phyloP scores from a whole-genome alignment of 2,797 vertebrate species.

The Cottoperca gobio region DNA sequence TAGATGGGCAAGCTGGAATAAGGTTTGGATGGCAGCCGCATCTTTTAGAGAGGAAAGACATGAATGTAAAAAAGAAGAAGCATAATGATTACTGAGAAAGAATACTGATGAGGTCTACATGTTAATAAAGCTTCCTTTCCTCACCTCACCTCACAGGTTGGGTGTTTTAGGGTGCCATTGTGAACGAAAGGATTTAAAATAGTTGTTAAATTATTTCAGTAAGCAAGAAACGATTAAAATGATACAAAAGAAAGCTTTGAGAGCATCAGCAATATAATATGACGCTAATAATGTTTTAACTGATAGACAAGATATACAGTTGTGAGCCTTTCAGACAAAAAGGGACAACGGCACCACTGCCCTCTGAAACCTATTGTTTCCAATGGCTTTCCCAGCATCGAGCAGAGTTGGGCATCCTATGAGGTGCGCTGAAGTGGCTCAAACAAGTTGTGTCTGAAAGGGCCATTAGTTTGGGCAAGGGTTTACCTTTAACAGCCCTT shows the following conservation, averaged over 20 bases:
- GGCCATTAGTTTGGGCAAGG: not conserved
- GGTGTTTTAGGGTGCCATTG: not conserved
- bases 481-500: not conserved
- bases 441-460: too few species aligned
- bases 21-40: constrained; percentile 97
- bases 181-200: not conserved
- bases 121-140: not conserved
- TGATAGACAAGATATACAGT: not conserved
- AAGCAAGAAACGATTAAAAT: not conserved
- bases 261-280: not conserved
- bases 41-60: constrained; percentile 79
- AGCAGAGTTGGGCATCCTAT: too few species aligned
- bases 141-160: not conserved
- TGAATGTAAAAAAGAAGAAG: not conserved
- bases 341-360: too few species aligned
- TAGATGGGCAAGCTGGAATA: constrained; percentile 96
- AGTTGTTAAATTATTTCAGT: not conserved
- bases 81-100: not conserved
- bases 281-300: not conserved
- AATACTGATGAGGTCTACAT: not conserved
- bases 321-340: too few species aligned
- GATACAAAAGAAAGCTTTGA: not conserved
- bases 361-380: too few species aligned
- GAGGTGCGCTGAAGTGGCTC: too few species aligned
- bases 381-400: too few species aligned